A percentile compares a stretch with the other conserved stretches of the same genome.
Evolutionary conservation across 2,113 vertebrate genomes (phyloP).

Genomic region (Laticauda colubrina): DNA sequence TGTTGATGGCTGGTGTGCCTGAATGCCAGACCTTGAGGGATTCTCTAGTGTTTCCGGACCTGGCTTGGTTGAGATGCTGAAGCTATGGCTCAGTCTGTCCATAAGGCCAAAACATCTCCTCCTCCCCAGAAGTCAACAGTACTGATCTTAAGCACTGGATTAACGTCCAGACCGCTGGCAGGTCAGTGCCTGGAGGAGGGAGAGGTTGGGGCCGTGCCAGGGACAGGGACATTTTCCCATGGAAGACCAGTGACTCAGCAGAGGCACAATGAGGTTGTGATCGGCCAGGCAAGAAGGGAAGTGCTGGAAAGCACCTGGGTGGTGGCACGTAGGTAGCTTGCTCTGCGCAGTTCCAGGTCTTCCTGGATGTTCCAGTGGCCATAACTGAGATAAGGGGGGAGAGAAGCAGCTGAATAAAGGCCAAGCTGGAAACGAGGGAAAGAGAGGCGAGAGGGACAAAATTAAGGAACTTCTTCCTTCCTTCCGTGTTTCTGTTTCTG

Average conservation of each 20-base stretch:
- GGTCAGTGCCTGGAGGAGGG: background rate
- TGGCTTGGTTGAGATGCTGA: no score
- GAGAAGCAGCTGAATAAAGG: no score
- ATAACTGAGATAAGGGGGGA: background rate
- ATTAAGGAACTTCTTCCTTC: background rate
- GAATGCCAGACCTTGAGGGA: no score
- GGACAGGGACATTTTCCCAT: background rate
- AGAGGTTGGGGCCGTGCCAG: background rate
- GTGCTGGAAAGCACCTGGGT: no score
- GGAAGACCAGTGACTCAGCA: background rate
- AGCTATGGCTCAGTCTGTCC: no score
- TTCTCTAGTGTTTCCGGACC: no score
- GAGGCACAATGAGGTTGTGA: no score
- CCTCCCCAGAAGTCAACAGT: background rate
- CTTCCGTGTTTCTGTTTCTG: background rate
- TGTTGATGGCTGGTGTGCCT: no score
- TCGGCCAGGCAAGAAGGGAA: no score
- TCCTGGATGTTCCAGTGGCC: background rate
- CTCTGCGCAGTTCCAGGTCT: background rate
- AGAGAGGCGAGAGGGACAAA: background rate
- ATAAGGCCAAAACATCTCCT: no score
- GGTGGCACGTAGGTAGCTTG: no score
- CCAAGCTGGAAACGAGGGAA: background rate
- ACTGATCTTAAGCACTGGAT: background rate
- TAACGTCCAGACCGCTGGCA: background rate